Evolutionary conservation across 1,140 invertebrate genomes (phyloP).

Genomic region (Metaphire vulgaris): DNA sequence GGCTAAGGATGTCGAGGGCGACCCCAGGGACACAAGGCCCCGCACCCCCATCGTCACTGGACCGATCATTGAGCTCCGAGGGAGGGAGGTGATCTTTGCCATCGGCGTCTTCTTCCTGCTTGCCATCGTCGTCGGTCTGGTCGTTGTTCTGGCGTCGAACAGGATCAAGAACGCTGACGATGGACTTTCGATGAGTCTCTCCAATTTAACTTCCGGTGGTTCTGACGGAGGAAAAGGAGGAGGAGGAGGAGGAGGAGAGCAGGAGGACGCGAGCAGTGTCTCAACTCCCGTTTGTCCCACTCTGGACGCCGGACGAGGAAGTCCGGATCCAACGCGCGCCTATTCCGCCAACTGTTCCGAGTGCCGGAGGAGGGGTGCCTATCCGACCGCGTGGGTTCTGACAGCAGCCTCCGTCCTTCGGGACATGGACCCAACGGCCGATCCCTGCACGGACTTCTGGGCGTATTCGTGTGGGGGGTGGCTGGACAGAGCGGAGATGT

Average conservation of each 20-base stretch:
- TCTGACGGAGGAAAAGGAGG: neutral
- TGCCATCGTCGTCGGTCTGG: constrained; percentile 15
- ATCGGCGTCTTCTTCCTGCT: constrained; percentile 24
- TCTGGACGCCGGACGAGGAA: too few species aligned
- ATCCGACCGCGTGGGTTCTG: too few species aligned
- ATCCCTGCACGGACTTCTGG: constrained; percentile 16
- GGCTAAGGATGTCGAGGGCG: neutral
- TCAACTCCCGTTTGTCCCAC: neutral
- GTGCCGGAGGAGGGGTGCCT: too few species aligned
- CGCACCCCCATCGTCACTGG: neutral
- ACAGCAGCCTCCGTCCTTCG: too few species aligned
- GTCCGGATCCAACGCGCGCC: neutral
- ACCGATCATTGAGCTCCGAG: constrained; percentile 14
- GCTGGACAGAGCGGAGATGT: too few species aligned
- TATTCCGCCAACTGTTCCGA: too few species aligned
- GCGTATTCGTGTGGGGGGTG: constrained; percentile 9
- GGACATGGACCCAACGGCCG: neutral
- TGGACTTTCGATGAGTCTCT: too few species aligned
- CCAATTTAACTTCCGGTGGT: too few species aligned
- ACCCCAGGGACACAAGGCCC: neutral
- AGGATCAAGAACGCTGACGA: too few species aligned
- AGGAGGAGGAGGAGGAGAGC: neutral
- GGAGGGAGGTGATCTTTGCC: constrained; percentile 25
- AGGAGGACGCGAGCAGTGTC: neutral
- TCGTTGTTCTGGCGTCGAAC: constrained; percentile 22